Percentiles rank a stretch among this genome's conserved stretches.
Evolutionary conservation across 2,888 invertebrate species (phyloP).

Genomic region (Chrysodeixis includens): DNA sequence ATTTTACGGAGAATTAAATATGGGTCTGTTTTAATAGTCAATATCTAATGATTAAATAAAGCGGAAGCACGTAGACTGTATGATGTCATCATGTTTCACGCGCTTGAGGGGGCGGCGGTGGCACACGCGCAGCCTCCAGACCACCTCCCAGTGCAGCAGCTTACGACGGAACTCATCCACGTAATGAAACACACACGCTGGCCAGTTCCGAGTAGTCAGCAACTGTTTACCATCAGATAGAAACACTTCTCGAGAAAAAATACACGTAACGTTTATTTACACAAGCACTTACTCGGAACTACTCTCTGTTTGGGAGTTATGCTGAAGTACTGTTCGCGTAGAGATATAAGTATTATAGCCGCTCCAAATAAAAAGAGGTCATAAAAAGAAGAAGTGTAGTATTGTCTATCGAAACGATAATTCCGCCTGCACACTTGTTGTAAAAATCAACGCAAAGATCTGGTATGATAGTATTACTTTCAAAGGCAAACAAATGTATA

Average conservation of each 20-base stretch:
- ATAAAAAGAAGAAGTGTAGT: no score
- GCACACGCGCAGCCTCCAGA: neutral
- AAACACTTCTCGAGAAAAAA: neutral
- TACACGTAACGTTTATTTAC: constrained; percentile 1
- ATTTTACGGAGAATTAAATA: neutral
- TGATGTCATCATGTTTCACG: neutral
- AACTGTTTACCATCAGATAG: neutral
- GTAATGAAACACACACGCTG: neutral
- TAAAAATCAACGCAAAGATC: neutral
- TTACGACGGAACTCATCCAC: neutral
- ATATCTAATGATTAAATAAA: neutral
- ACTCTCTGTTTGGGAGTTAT: neutral
- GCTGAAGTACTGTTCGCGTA: neutral
- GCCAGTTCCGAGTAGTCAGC: neutral
- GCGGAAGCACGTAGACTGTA: neutral
- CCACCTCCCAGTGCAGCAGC: neutral
- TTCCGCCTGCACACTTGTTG: no score
- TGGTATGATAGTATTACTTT: no score
- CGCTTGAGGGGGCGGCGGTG: neutral
- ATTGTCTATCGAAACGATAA: no score
- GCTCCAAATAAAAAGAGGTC: no score
- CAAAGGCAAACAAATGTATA: neutral
- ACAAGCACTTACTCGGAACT: neutral
- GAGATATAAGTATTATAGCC: no score
- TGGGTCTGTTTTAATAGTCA: neutral